Conservation (phyloP, 2,888 invertebrate genomes). For the Hydrotaea cyrtoneurina region DNA sequence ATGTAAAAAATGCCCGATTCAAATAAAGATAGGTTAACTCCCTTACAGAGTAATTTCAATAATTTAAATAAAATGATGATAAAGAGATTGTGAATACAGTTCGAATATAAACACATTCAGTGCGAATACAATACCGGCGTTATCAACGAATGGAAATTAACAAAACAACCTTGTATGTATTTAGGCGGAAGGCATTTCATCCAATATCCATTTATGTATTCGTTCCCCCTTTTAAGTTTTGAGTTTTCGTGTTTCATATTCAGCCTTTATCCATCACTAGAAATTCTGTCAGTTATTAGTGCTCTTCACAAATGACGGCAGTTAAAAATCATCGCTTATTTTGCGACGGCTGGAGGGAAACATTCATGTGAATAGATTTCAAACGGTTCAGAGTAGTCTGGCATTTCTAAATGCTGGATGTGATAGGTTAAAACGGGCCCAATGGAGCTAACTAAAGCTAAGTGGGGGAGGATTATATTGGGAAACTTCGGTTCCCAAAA, state of each 20-base stretch:
- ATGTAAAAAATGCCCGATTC: too few species aligned
- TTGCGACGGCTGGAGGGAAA: neutral
- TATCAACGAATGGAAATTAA: neutral
- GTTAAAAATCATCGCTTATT: neutral
- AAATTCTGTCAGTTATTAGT: neutral
- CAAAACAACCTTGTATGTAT: neutral
- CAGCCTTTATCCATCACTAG: conserved; percentile 45
- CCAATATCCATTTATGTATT: conserved; percentile 3
- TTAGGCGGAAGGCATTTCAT: too few species aligned
- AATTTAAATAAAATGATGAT: too few species aligned
- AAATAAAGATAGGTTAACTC: too few species aligned
- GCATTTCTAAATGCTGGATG: too few species aligned
- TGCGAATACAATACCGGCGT: neutral
- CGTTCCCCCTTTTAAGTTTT: neutral
- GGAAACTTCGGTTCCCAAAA: too few species aligned
- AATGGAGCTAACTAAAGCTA: too few species aligned
- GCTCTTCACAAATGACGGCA: neutral
- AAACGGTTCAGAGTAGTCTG: too few species aligned
- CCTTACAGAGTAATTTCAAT: neutral
- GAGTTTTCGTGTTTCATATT: conserved; percentile 33
- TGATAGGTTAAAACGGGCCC: too few species aligned
- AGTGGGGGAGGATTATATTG: too few species aligned
- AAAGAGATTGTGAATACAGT: too few species aligned
- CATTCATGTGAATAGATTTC: neutral
- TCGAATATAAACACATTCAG: neutral